phyloP scores from a whole-genome alignment of 2,113 vertebrate genomes.

The Cichladusa arquata region DNA sequence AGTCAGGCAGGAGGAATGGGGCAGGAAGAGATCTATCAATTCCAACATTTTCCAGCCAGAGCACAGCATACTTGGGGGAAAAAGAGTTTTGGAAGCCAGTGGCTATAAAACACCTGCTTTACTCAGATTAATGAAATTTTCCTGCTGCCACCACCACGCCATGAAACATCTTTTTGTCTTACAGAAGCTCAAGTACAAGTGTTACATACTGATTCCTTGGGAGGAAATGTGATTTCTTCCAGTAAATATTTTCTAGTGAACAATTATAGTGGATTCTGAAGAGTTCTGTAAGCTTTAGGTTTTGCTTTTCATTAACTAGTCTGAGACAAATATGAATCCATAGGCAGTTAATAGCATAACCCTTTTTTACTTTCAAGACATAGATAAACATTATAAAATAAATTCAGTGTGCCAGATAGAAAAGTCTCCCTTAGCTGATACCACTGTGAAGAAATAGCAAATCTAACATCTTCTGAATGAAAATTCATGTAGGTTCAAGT shows the following conservation, averaged over 20 bases:
- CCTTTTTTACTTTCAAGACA: neutral
- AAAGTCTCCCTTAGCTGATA: neutral
- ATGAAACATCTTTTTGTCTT: neutral
- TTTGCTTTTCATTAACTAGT: neutral
- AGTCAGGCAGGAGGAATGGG: neutral
- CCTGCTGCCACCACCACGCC: accelerated
- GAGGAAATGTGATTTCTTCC: neutral
- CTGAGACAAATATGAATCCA: neutral
- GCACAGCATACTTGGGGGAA: neutral
- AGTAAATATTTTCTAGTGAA: neutral
- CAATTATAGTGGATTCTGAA: neutral
- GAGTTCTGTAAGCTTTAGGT: neutral
- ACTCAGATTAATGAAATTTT: neutral
- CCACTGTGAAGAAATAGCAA: neutral
- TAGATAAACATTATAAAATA: neutral
- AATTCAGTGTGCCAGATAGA: neutral
- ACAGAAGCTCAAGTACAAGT: neutral
- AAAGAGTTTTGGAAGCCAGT: neutral
- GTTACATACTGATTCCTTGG: neutral
- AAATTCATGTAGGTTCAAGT: neutral
- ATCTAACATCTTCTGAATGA: neutral
- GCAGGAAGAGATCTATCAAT: neutral
- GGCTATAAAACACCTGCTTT: neutral
- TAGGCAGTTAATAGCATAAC: neutral
- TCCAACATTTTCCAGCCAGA: neutral